phyloP scores from a whole-genome alignment of 2,797 vertebrate species.

The Poeciliopsis gracilis region DNA sequence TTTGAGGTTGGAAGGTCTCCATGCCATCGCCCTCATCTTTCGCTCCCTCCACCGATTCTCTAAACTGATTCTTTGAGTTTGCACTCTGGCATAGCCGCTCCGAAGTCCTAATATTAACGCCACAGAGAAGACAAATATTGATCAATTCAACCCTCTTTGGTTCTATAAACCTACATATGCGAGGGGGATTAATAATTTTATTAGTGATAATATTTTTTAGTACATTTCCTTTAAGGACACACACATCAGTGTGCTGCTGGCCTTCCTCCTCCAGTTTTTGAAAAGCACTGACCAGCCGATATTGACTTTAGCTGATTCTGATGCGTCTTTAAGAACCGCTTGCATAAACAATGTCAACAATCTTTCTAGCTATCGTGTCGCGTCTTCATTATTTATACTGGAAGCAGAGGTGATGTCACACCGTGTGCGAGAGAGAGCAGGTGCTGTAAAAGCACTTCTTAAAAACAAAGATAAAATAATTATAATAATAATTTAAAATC shows the following conservation, averaged over 20 bases:
- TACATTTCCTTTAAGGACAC: neutral
- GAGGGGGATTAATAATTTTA: neutral
- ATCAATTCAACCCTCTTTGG: neutral
- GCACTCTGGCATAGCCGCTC: neutral
- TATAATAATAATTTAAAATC: neutral
- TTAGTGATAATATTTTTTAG: neutral
- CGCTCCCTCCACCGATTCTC: neutral
- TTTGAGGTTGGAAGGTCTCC: neutral
- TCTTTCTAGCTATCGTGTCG: neutral
- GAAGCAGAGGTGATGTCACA: neutral
- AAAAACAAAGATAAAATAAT: neutral
- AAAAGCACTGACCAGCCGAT: neutral
- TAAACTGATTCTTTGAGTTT: neutral
- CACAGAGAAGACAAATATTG: neutral
- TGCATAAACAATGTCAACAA: neutral
- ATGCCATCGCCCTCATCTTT: neutral
- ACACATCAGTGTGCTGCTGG: neutral
- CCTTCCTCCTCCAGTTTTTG: neutral
- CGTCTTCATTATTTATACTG: neutral
- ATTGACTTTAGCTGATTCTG: neutral
- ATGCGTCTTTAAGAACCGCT: neutral
- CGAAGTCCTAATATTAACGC: neutral
- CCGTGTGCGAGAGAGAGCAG: neutral
- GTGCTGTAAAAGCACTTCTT: neutral
- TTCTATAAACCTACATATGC: neutral